Conservation (phyloP, 1,140 invertebrate genomes). For the Stenopsyche tienmushanensis region DNA sequence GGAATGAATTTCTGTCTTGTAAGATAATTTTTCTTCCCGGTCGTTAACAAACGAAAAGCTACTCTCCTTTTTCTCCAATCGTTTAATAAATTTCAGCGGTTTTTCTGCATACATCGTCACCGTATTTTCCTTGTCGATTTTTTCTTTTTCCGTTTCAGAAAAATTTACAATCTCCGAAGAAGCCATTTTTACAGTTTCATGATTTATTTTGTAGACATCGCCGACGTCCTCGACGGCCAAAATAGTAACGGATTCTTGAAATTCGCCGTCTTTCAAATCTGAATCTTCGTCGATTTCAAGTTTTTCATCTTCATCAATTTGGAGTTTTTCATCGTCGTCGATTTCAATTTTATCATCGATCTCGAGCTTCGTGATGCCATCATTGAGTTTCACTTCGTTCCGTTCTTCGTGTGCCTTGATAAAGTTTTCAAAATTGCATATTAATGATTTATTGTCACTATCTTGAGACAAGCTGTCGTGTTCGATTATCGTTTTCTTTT, state of each 20-base stretch:
- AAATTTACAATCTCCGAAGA: too few species aligned
- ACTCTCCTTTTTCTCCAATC: too few species aligned
- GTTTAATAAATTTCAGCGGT: neutral
- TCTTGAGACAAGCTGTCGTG: too few species aligned
- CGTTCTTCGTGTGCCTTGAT: too few species aligned
- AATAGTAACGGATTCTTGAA: neutral
- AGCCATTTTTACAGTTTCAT: constrained; percentile 5
- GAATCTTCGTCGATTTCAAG: neutral
- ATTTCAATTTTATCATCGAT: too few species aligned
- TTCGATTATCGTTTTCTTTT: neutral
- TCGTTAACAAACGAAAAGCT: too few species aligned
- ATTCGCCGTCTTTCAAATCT: neutral
- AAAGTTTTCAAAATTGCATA: neutral
- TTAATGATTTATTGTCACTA: neutral
- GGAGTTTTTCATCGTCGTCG: too few species aligned
- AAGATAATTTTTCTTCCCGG: too few species aligned
- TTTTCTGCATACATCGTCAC: neutral
- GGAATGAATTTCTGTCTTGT: too few species aligned
- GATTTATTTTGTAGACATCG: neutral
- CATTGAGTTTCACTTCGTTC: too few species aligned
- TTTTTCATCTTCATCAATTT: too few species aligned
- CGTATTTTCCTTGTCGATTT: neutral
- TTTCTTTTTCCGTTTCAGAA: neutral
- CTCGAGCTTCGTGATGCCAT: too few species aligned
- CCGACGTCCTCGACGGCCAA: neutral